These are phyloP conservation scores for Anhinga anhinga DNA, from an alignment of 2,113 vertebrate species.

Conservation along the genomic window DNA sequence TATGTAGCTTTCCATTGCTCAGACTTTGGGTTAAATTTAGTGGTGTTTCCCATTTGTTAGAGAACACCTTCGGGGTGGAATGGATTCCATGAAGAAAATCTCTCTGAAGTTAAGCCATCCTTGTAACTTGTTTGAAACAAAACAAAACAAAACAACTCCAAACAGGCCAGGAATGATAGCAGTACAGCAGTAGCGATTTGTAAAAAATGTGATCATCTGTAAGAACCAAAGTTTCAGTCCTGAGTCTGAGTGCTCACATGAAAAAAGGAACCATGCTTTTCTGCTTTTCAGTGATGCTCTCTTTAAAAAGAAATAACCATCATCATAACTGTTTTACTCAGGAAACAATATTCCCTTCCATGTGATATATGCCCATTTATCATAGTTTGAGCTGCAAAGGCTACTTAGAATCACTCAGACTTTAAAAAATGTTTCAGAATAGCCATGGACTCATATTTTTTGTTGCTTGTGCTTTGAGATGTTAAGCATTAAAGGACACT, in stretches of 20 bases:
- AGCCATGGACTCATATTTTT: background rate
- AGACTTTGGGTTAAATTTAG: constrained; percentile 71
- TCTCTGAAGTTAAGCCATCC: constrained; percentile 67
- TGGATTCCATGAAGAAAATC: constrained; percentile 68
- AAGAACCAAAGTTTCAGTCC: background rate
- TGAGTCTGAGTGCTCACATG: background rate
- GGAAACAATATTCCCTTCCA: background rate
- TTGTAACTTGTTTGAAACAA: constrained; percentile 36
- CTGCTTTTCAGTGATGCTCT: background rate
- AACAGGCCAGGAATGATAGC: background rate
- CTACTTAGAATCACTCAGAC: background rate
- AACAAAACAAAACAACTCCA: background rate
- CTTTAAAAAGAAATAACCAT: background rate
- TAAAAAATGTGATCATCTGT: background rate
- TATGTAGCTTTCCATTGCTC: constrained; percentile 82
- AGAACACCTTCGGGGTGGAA: constrained; percentile 73
- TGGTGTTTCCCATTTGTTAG: constrained; percentile 78
- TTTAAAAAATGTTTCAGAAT: background rate
- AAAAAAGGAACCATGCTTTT: background rate
- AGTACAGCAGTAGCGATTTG: background rate
- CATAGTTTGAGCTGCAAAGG: background rate
- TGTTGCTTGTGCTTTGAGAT: background rate
- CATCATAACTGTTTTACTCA: background rate
- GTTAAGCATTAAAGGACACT: background rate
- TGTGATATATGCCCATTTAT: background rate